Evolutionary conservation across 2,113 vertebrate genomes (phyloP), one percentile per base, ranked within the genome.

Genomic region (Himantopus leucocephalus): DNA sequence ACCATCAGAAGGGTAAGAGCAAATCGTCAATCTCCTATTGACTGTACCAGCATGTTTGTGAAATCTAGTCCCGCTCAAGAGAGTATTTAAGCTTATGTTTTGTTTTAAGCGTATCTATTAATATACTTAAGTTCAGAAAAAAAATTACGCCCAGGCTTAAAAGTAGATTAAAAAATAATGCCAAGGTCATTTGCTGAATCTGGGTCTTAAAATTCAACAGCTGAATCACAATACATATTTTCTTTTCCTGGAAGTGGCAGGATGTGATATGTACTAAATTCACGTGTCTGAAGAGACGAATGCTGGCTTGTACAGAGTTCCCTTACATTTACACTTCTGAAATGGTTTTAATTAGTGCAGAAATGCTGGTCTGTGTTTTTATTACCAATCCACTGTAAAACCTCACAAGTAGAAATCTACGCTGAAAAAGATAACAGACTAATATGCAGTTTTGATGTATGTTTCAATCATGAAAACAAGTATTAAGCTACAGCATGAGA

Each of bases 11-110:
- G 37, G 34, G 23, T 21, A 70, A 27, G 7, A 39, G 15, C 35
- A 77, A 30, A 73, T 34, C 27, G 4, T 20, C 17, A 27, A 30
- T 8, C 26, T 53, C 32, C 27, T 39, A 5, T 0, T n/a, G 70
- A 66, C 22, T 0, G 0, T 13, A 59, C 8, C 34, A 59, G 68
- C 19, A 37, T 1, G 0, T 30, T 12, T 41, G 21, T 53, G 43
- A 93, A 79, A 75, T 24, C 37, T 2, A 41, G 5, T 34, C 39
- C 8, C 0, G 0, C 34, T 64, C 59, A 78, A 16, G 0, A 0
- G 14, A 23, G 6, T 29, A 43, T 14, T 64, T 66, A n/a, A 62
- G 24, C 14, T 45, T 30, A 37, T 13, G 17, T 22, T 80, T 45
- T 37, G 16, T 32, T 83, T 79, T 56, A 74, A 87, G n/a, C 16